These are phyloP conservation scores for Macropus fuliginosus DNA, from an alignment of 2,797 vertebrate genomes.

Conservation along the genomic window DNA sequence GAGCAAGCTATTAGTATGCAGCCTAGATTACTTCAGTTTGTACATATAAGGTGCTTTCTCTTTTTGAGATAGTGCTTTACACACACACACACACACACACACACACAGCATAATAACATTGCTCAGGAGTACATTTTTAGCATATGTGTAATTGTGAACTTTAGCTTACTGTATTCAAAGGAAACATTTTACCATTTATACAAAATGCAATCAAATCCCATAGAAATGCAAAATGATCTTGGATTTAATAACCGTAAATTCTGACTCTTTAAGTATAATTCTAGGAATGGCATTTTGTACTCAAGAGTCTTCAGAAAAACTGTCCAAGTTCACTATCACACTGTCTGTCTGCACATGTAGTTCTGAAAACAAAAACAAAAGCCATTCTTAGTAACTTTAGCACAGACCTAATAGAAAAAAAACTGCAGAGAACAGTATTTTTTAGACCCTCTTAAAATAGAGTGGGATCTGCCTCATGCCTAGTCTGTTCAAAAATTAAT, in stretches of 20 bases:
- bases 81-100: no score
- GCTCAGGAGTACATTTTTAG: not conserved
- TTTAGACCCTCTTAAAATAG: not conserved
- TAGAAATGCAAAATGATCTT: not conserved
- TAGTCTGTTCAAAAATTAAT: not conserved
- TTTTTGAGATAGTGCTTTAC: not conserved
- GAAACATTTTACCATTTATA: not conserved
- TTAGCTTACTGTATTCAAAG: not conserved
- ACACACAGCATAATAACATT: not conserved
- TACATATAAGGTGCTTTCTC: rapidly evolving
- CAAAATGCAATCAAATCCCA: not conserved
- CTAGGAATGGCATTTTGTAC: not conserved
- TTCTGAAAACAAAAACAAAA: not conserved
- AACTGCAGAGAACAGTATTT: not conserved
- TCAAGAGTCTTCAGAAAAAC: not conserved
- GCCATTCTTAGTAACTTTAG: not conserved
- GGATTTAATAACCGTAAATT: not conserved
- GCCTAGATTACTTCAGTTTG: not conserved
- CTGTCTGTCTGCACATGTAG: not conserved
- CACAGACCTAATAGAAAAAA: not conserved
- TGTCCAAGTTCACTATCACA: no score
- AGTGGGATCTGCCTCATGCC: rapidly evolving
- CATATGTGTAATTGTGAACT: not conserved
- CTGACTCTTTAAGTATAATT: not conserved
- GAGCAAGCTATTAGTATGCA: not conserved